These are phyloP conservation scores for Hypomecis atomaria DNA, from an alignment of 2,888 invertebrate genomes.

Conservation along the genomic window DNA sequence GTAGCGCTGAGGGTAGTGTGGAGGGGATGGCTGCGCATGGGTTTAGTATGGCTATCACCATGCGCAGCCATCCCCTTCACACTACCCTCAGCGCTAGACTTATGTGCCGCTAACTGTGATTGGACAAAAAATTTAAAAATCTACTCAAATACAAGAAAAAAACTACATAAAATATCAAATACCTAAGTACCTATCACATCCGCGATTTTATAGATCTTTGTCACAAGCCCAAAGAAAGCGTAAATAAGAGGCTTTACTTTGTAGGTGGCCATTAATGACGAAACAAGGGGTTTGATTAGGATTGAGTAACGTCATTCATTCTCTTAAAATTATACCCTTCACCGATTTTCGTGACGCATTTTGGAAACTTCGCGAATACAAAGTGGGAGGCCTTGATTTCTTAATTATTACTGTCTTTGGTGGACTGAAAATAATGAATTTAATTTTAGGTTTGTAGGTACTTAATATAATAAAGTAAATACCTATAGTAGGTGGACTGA, in stretches of 20 bases:
- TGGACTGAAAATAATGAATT: background rate
- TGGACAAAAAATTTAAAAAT: too few relatives aligned
- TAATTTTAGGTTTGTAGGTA: background rate
- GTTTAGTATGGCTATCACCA: too few relatives aligned
- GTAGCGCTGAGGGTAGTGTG: too few relatives aligned
- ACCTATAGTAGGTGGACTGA: too few relatives aligned
- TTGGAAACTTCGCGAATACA: constrained; percentile 10
- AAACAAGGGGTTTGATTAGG: constrained; percentile 43
- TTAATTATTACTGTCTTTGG: constrained; percentile 15
- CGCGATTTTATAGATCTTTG: constrained; percentile 4
- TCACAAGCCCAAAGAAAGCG: constrained; percentile 28
- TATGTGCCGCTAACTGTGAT: too few relatives aligned
- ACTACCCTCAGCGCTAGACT: too few relatives aligned
- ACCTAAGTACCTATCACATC: constrained; percentile 11
- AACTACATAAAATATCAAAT: background rate
- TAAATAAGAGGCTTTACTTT: constrained; percentile 41
- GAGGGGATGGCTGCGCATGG: too few relatives aligned
- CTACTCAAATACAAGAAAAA: too few relatives aligned
- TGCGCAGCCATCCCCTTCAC: too few relatives aligned
- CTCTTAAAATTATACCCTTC: constrained; percentile 40
- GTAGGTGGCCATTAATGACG: constrained; percentile 39
- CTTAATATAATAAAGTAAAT: background rate
- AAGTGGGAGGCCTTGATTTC: constrained; percentile 10
- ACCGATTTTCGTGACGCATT: constrained; percentile 30
- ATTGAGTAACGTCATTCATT: constrained; percentile 44